Conservation (phyloP, 2,888 invertebrate species). For the Ctenicera cuprea region DNA sequence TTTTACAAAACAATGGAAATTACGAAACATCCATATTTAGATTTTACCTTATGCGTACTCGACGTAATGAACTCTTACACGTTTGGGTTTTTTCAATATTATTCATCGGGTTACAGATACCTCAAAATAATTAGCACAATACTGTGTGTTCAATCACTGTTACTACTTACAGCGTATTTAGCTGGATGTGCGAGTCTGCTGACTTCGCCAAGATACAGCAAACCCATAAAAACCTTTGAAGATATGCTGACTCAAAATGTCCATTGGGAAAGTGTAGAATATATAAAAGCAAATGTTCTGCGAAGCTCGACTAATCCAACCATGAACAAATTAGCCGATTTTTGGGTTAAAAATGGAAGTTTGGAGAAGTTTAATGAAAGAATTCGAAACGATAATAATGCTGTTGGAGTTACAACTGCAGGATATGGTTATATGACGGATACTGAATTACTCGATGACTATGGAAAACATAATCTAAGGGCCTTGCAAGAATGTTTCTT, state of each 20-base stretch:
- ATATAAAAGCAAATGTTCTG: constrained; percentile 50
- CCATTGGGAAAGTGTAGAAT: constrained; percentile 54
- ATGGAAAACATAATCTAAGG: constrained; percentile 51
- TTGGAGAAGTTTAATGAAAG: neutral
- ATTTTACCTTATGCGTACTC: neutral
- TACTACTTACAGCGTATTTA: constrained; percentile 45
- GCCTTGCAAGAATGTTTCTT: constrained; percentile 53
- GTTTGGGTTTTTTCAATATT: too few relatives aligned
- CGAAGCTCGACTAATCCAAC: constrained; percentile 28
- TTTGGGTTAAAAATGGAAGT: neutral
- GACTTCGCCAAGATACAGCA: constrained; percentile 39
- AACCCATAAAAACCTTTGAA: constrained; percentile 41
- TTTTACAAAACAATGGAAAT: neutral
- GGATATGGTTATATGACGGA: constrained; percentile 36
- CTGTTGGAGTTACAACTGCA: neutral
- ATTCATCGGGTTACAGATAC: constrained; percentile 22
- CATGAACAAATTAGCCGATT: constrained; percentile 40
- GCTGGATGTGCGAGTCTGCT: constrained; percentile 49
- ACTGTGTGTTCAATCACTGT: constrained; percentile 47
- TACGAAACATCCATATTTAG: neutral
- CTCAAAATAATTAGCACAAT: constrained; percentile 50
- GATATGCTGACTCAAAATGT: constrained; percentile 57
- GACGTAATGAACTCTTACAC: neutral
- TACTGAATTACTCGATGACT: constrained; percentile 54
- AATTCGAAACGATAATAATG: neutral